phyloP scores from a whole-genome alignment of 2,888 invertebrate species.

The Idaea straminata region DNA sequence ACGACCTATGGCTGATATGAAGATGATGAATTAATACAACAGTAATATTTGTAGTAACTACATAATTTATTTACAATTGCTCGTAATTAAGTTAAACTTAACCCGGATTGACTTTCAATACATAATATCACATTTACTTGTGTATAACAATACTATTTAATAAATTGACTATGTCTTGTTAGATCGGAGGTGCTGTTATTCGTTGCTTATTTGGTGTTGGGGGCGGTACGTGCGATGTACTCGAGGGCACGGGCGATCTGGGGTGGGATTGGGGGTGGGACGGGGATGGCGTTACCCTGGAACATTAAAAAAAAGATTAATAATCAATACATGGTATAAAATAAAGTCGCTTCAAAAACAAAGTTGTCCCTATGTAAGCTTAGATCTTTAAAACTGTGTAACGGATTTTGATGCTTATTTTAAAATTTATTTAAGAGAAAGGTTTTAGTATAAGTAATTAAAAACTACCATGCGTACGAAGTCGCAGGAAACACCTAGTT shows the following conservation, averaged over 20 bases:
- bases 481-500: too few species aligned
- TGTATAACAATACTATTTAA: constrained; percentile 28
- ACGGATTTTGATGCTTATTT: too few species aligned
- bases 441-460: too few species aligned
- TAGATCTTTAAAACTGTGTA: too few species aligned
- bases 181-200: constrained; percentile 23
- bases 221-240: constrained; percentile 40
- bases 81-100: constrained; percentile 30
- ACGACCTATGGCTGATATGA: too few species aligned
- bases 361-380: too few species aligned
- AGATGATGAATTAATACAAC: constrained; percentile 5
- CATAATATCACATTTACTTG: constrained; percentile 41
- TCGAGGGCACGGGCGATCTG: constrained; percentile 68
- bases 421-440: too few species aligned
- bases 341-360: too few species aligned
- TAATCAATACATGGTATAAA: background rate
- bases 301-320: constrained; percentile 18
- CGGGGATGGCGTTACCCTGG: constrained; percentile 66
- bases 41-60: constrained; percentile 14
- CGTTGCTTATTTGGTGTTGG: constrained; percentile 19
- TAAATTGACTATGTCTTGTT: constrained; percentile 21
- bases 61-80: constrained; percentile 34
- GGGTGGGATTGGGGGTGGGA: constrained; percentile 71
- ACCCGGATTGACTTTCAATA: constrained; percentile 23
- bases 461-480: too few species aligned